Evolutionary conservation across 2,113 vertebrate genomes (phyloP), one percentile per base, ranked within the genome.

Genomic region (Taxidea taxus): DNA sequence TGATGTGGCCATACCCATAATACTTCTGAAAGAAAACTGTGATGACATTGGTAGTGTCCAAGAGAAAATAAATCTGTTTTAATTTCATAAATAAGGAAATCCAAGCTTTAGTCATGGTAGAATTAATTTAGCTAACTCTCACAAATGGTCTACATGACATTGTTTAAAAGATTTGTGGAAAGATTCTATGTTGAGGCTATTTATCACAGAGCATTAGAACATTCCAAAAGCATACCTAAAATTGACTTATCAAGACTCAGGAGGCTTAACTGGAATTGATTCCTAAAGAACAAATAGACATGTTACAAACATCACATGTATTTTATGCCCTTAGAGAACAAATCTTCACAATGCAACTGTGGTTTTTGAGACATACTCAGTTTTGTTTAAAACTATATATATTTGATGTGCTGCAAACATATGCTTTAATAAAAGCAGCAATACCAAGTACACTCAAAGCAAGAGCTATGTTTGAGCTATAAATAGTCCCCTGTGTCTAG

Each of bases 181-280:
- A 91, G 12, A 88, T 1, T 74, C 54, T 64, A 20, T 74, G 18
- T 64, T 86, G 68, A 90, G 34, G 4, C 4, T 25, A 70, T 80
- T 89, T 86, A 72, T 90, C 60, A 97, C 10, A 83, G 83, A 70
- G 10, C 5, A n/a, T 62, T 54, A 64, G 23, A 70, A 58, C 7
- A 72, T 89, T 97, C 8, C 51, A 91, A 92, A 27, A 87, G 1
- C 47, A 3, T 3, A 72, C 13, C 44, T 62, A 82, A 70, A 81
- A 82, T 29, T 75, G 39, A 88, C 44, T 95, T 87, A 74, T 13
- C 39, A 72, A 87, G n/a, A 93, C 39, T 82, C 23, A 64, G 34
- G 42, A 51, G 77, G 23, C 83, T 96, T 91, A 92, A 83, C 13
- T 95, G 70, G 87, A 93, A 96, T 60, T 60, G n/a, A 96, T 92